Percentiles rank a stretch among this genome's conserved stretches.
Conservation (phyloP, 2,797 vertebrate genomes). For the Peromyscus nudipes region DNA sequence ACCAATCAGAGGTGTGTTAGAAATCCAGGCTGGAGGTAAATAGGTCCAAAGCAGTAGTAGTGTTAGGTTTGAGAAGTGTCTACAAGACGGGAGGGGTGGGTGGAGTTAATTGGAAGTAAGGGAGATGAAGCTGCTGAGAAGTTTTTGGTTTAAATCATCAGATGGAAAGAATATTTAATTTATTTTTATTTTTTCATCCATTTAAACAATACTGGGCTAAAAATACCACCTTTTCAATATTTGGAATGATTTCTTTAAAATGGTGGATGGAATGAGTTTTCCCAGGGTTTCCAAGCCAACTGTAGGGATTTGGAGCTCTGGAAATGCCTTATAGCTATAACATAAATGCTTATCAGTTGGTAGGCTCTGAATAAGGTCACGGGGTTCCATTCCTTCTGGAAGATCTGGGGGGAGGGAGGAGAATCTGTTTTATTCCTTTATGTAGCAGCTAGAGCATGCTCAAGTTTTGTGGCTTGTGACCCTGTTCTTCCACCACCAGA, state of each 20-base stretch:
- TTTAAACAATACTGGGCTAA: neutral
- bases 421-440: neutral
- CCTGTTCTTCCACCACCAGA: neutral
- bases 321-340: neutral
- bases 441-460: neutral
- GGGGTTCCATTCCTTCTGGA: neutral
- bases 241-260: slow-evolving; percentile 9
- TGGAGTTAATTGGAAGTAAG: neutral
- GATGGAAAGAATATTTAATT: neutral
- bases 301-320: neutral
- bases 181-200: neutral
- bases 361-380: neutral
- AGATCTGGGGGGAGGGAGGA: neutral
- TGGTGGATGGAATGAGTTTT: neutral
- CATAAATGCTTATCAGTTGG: neutral
- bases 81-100: too few relatives aligned
- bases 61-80: neutral
- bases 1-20: neutral
- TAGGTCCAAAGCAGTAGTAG: neutral
- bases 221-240: neutral
- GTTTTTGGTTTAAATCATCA: neutral
- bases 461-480: neutral
- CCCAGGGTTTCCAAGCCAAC: neutral
- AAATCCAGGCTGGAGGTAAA: neutral
- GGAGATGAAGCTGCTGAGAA: neutral